Conservation (phyloP, 2,797 vertebrate genomes). For the Hoplostethus mediterraneus region DNA sequence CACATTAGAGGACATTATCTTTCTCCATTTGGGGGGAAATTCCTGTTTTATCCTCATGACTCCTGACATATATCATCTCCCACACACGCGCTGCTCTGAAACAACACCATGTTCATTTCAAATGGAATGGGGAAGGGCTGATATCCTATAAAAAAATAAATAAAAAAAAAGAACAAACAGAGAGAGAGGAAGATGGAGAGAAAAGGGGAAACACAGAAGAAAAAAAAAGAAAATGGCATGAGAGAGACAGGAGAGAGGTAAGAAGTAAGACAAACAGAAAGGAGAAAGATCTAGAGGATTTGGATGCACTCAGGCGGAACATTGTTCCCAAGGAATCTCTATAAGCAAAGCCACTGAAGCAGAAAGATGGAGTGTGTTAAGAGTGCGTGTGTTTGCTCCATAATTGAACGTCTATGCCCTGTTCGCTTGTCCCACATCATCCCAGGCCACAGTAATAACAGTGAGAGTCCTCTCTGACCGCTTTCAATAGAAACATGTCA, state of each 20-base stretch:
- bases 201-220: constrained; percentile 13
- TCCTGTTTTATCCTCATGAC: background rate
- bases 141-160: constrained; percentile 10
- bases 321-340: constrained; percentile 50
- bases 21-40: background rate
- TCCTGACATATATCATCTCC: background rate
- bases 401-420: constrained; percentile 52
- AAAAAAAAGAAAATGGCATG: background rate
- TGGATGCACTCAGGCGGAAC: constrained; percentile 48
- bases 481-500: constrained; percentile 25
- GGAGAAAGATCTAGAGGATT: constrained; percentile 32
- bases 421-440: constrained; percentile 38
- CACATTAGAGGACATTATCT: background rate
- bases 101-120: constrained; percentile 18
- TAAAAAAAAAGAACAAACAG: constrained; percentile 7
- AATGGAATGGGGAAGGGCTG: background rate
- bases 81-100: constrained; percentile 11
- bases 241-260: background rate
- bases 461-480: constrained; percentile 33
- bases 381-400: constrained; percentile 42
- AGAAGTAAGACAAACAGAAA: constrained; percentile 29
- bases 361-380: constrained; percentile 53
- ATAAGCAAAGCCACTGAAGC: constrained; percentile 41
- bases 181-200: constrained; percentile 10
- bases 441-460: constrained; percentile 5